A percentile compares a stretch with the other conserved stretches of the same genome.
These are phyloP conservation scores for Pseudonaja textilis DNA, from an alignment of 2,113 vertebrate genomes.

Conservation along the genomic window DNA sequence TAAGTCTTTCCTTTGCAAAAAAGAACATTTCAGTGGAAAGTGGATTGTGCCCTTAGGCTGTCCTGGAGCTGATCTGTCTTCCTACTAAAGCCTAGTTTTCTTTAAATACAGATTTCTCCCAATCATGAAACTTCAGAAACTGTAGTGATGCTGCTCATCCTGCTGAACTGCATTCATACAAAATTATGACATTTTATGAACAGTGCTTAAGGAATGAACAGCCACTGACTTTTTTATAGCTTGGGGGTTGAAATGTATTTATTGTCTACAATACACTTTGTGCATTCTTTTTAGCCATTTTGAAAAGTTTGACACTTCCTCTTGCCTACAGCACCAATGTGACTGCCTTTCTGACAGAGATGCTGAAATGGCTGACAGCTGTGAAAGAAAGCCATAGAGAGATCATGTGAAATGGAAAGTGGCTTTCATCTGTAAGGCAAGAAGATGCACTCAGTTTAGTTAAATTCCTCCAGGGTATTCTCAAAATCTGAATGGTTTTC, in stretches of 20 bases:
- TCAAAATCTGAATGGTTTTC: conserved; percentile 43
- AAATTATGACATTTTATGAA: conserved; percentile 19
- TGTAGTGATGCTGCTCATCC: not conserved
- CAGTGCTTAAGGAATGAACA: conserved; percentile 7
- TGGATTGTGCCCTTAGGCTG: not conserved
- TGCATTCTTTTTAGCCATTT: conserved; percentile 10
- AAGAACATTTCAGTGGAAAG: not conserved
- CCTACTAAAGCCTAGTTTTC: not conserved
- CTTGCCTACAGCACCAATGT: not conserved
- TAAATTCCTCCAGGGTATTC: conserved; percentile 56
- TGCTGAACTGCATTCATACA: conserved; percentile 10
- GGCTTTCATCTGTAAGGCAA: conserved; percentile 47
- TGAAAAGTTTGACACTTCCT: not conserved
- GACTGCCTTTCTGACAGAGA: conserved; percentile 15
- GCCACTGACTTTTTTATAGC: not conserved
- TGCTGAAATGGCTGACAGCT: conserved; percentile 41
- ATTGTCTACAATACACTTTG: not conserved
- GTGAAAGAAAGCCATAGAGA: conserved; percentile 31
- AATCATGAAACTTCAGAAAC: not conserved
- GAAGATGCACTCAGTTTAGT: conserved; percentile 38
- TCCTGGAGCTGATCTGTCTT: not conserved
- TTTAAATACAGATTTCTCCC: not conserved
- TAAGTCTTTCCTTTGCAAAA: not conserved
- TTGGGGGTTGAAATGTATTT: conserved; percentile 7
- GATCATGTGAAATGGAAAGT: conserved; percentile 20